A percentile compares a stretch with the other conserved stretches of the same genome.
Conservation (phyloP, 2,113 vertebrate species). For the Gulo gulo region DNA sequence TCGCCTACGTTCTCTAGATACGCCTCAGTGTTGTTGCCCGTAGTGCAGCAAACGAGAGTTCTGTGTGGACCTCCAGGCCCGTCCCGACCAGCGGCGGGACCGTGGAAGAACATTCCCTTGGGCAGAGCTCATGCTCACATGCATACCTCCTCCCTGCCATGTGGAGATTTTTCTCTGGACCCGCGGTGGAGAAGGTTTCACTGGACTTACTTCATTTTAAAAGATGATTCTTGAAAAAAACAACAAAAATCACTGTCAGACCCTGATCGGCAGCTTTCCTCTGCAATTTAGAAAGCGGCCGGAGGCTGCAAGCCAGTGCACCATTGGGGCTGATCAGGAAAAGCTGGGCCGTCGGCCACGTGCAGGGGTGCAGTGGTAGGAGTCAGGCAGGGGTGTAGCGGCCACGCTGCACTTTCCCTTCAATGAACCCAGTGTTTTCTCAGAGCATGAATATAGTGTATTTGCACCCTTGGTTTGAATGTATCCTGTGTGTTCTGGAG, state of each 20-base stretch:
- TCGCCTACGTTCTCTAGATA: neutral
- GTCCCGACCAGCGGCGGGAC: accelerated
- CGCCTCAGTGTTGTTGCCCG: accelerated
- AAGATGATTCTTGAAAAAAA: neutral
- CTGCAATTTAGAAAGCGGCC: neutral
- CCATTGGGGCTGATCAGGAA: neutral
- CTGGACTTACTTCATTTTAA: neutral
- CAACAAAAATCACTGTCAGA: neutral
- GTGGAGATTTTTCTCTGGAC: neutral
- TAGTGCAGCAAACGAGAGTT: neutral
- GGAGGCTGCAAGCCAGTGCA: neutral
- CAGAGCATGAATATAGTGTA: neutral
- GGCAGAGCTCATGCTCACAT: neutral
- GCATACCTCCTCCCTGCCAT: neutral
- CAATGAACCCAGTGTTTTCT: neutral
- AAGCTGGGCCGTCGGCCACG: neutral
- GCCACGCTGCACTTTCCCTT: neutral
- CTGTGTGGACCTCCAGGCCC: neutral
- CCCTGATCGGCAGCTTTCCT: neutral
- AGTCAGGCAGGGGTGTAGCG: too few species aligned
- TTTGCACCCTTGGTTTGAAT: neutral
- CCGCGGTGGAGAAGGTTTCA: neutral
- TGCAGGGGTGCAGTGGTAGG: neutral
- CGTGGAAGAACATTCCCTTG: neutral
- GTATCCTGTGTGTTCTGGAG: neutral